Evolutionary conservation across 2,113 vertebrate species (phyloP).

Genomic region (Ageneiosus marmoratus): DNA sequence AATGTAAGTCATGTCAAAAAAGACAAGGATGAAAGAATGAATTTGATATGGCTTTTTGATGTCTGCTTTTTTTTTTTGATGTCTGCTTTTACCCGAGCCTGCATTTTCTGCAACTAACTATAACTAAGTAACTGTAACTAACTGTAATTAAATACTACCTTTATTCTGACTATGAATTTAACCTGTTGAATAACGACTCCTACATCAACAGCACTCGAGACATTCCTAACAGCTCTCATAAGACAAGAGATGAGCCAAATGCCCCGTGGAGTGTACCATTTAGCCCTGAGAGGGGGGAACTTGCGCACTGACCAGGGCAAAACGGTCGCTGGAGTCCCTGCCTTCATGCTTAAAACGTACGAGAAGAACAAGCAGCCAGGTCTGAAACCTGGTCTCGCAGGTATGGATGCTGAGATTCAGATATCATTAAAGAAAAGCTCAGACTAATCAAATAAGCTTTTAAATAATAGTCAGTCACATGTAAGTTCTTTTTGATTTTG

Average conservation of each 20-base stretch:
- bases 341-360: slow-evolving; percentile 89
- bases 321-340: slow-evolving; percentile 82
- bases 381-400: slow-evolving; percentile 90
- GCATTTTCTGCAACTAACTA: not conserved
- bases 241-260: slow-evolving; percentile 91
- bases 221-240: slow-evolving; percentile 84
- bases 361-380: slow-evolving; percentile 96
- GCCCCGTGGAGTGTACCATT: slow-evolving; percentile 91
- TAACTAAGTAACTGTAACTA: not conserved
- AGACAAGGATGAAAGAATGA: not conserved
- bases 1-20: not conserved
- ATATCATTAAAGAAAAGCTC: not conserved
- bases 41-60: not conserved
- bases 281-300: slow-evolving; percentile 76
- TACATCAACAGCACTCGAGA: slow-evolving; percentile 77
- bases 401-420: slow-evolving; percentile 59
- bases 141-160: not conserved
- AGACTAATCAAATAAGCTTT: not conserved
- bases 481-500: not conserved
- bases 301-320: slow-evolving; percentile 84
- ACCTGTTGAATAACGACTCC: not conserved
- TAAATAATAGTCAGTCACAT: not conserved
- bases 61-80: not conserved
- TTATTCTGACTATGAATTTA: not conserved
- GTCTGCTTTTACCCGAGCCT: not conserved